These are phyloP conservation scores for Anthopleura sola DNA, from an alignment of 64 coral and sea anemone genomes.

Conservation along the genomic window DNA sequence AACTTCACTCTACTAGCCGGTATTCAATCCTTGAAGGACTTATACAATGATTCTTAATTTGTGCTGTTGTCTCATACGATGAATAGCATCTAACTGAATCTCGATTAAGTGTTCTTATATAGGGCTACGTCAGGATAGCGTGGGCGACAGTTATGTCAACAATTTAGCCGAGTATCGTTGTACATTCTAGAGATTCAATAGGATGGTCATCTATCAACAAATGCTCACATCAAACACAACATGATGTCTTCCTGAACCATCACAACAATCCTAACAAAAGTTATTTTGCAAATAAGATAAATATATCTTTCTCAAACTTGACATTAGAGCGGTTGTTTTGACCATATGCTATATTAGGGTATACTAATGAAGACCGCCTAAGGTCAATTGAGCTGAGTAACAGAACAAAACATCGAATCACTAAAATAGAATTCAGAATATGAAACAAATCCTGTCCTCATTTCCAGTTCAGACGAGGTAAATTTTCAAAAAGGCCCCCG, in stretches of 20 bases:
- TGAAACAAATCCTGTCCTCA: neutral
- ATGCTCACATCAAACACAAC: neutral
- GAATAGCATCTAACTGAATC: neutral
- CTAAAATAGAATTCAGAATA: neutral
- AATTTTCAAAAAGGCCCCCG: neutral
- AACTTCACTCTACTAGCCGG: neutral
- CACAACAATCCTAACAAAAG: neutral
- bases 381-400: neutral
- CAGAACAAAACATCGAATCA: neutral
- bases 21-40: neutral
- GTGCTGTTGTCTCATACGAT: neutral
- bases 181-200: neutral
- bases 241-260: neutral
- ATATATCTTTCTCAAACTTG: neutral
- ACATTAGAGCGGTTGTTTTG: neutral
- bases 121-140: neutral
- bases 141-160: constrained; percentile 3
- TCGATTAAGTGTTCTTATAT: neutral
- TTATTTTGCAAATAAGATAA: neutral
- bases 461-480: neutral
- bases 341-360: neutral
- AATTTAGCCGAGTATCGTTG: neutral
- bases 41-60: neutral
- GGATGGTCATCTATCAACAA: neutral
- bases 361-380: neutral